Evolutionary conservation across 2,888 invertebrate genomes (phyloP), one percentile per base, ranked within the genome.

Genomic region (Sussaba pulchella): DNA sequence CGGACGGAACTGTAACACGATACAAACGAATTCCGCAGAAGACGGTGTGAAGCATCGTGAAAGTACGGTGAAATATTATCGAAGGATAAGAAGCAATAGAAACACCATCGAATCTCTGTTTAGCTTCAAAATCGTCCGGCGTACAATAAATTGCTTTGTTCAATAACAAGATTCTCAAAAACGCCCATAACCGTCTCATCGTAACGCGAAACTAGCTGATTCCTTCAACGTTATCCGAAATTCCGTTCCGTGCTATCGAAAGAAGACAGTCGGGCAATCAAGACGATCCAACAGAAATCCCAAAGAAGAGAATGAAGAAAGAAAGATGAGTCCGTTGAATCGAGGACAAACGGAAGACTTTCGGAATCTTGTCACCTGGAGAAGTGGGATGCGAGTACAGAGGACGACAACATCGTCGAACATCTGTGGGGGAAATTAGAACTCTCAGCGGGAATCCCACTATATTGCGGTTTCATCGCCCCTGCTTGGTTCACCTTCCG

Each of bases 391-490:
- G n/a, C n/a, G n/a, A n/a, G n/a, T n/a, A 31, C 31, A 31, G 6
- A 14, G 31, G 21, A 17, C 8, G 17, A 21, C 14, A 24, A 41
- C 9, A 21, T 17, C 14, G 9, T 36, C 57, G 45, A 45, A 24
- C 88, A 88, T 84, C 87, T 88, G 88, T n/a, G n/a, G n/a, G 61
- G 41, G 85, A 87, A 88, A 87, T 87, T 84, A 86, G 85, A 84
- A 63, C 83, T 81, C 81, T 54, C 79, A 61, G 70, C 63, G 67
- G 82, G 69, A 31, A 78, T 41, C 43, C 43, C 47, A 36, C 66
- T 52, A 73, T 9, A 31, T 75, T 63, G 80, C 67, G 81, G 81
- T 74, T 82, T 85, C 83, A 82, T 79, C 78, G 73, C 45, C 83
- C 84, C 86, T 83, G 84, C 85, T 83, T 84, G 63, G 78, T 39